Conservation (phyloP, 2,797 vertebrate genomes). For the Pipistrellus pipistrellus region DNA sequence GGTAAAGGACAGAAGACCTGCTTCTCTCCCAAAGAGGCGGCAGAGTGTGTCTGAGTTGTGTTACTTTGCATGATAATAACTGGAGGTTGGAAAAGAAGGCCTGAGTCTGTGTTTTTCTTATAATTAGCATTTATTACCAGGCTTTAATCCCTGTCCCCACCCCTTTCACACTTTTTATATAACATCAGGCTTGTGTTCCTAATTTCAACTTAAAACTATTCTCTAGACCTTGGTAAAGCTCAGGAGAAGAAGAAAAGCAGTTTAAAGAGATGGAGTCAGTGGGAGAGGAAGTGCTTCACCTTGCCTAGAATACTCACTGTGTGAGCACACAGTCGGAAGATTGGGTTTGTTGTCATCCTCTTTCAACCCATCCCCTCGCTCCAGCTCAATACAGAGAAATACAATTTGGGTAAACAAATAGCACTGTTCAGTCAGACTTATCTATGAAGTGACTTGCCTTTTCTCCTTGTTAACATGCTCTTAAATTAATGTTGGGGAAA, state of each 20-base stretch:
- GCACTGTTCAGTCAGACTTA: conserved; percentile 10
- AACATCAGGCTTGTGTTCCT: conserved; percentile 17
- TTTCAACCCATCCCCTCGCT: background rate
- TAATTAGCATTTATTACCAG: conserved; percentile 24
- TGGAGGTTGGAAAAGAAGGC: background rate
- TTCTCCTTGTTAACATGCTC: conserved; percentile 48
- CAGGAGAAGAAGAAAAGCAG: background rate
- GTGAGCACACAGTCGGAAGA: conserved; percentile 37
- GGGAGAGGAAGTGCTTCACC: background rate
- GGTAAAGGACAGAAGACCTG: conserved; percentile 67
- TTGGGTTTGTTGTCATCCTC: conserved; percentile 20
- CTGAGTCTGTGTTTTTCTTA: conserved; percentile 63
- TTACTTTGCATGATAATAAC: conserved; percentile 66
- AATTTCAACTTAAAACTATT: conserved; percentile 59
- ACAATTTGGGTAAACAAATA: conserved; percentile 29
- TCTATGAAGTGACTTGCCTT: conserved; percentile 49
- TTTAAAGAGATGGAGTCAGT: background rate
- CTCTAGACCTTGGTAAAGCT: conserved; percentile 48
- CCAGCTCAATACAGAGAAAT: conserved; percentile 35
- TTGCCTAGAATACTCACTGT: conserved; percentile 11
- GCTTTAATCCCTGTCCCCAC: background rate
- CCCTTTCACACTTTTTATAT: conserved; percentile 40
- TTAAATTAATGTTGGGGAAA: background rate
- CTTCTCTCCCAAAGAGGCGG: background rate
- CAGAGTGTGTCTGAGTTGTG: conserved; percentile 35